phyloP scores from a whole-genome alignment of 2,888 invertebrate genomes.

The Formica aserva region DNA sequence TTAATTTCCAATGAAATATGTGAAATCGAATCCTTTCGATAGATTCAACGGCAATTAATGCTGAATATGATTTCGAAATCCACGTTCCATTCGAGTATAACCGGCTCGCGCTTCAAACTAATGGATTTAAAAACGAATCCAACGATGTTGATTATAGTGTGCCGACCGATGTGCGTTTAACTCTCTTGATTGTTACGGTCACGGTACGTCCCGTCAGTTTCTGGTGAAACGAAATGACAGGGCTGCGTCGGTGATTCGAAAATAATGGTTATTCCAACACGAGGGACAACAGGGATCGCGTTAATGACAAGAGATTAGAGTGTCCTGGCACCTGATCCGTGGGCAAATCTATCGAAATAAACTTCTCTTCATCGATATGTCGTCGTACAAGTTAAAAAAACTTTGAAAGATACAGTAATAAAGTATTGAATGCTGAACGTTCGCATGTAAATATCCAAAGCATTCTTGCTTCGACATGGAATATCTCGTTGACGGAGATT shows the following conservation, averaged over 20 bases:
- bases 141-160: conserved; percentile 64
- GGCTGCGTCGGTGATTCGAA: conserved; percentile 68
- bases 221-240: conserved; percentile 72
- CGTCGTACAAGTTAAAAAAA: not conserved
- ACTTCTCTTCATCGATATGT: conserved; percentile 31
- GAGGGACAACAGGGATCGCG: conserved; percentile 62
- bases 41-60: not conserved
- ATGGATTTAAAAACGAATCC: conserved; percentile 65
- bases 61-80: conserved; percentile 28
- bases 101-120: conserved; percentile 34
- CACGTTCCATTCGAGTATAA: conserved; percentile 20
- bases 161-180: conserved; percentile 60
- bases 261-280: conserved; percentile 67
- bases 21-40: not conserved
- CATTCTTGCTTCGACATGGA: not conserved
- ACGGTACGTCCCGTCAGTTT: conserved; percentile 67
- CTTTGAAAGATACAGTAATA: not conserved
- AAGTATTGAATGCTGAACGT: not conserved
- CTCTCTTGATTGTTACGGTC: conserved; percentile 62
- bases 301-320: conserved; percentile 70
- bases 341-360: conserved; percentile 22
- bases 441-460: not conserved
- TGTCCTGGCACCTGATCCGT: conserved; percentile 50
- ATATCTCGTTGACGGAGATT: conserved; percentile 51
- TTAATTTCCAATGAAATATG: not conserved